Base-by-base conservation (phyloP, 2,113 vertebrate species). In the Melozone crissalis region DNA sequence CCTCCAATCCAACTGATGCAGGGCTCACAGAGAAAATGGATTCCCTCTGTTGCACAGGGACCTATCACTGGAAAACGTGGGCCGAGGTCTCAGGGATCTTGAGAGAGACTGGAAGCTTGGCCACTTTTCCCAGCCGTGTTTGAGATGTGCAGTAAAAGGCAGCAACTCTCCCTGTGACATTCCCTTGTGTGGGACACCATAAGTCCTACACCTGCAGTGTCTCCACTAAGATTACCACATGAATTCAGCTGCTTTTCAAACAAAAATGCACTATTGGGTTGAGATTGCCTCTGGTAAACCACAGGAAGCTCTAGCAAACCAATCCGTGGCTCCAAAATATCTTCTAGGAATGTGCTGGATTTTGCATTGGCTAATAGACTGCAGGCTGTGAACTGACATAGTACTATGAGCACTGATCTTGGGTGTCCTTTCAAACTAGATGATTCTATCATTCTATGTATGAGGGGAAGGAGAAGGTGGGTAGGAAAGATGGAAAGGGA, bases 311-410 rank as follows among this genome's bases (percentile, higher is more conserved):
- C 52, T 26, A n/a, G 13, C 41, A 63, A 49, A 43, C 22, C 12
- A 57, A 69, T 41, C 41, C 1, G 1, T 43, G 41, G 7, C 31
- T 90, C 57, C 35, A 14, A 49, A 90, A 28, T 35, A 46, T 13
- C 26, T 37, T 43, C 31, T 23, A 23, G 0, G 0, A 57, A 43
- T 2, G 1, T 43, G 30, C 9, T 76, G 47, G 26, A 16, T 62
- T 28, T 76, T 27, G n/a, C 2, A 1, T 43, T 83, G 47, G 35
- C 14, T 49, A 31, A 31, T 9, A 47, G 46, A 46, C 2, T 30
- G 13, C 28, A 62, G 30, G 22, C 62, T 82, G 20, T 67, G 54
- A 62, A 31, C n/a, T 31, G 41, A 46, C 15, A 59, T 1, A 61
- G 20, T 15, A 18, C 39, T 55, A 43, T 55, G 30, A 62, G 31